Evolutionary conservation across 2,113 vertebrate species (phyloP), one percentile per base, ranked within the genome.

Genomic region (Paralichthys olivaceus): DNA sequence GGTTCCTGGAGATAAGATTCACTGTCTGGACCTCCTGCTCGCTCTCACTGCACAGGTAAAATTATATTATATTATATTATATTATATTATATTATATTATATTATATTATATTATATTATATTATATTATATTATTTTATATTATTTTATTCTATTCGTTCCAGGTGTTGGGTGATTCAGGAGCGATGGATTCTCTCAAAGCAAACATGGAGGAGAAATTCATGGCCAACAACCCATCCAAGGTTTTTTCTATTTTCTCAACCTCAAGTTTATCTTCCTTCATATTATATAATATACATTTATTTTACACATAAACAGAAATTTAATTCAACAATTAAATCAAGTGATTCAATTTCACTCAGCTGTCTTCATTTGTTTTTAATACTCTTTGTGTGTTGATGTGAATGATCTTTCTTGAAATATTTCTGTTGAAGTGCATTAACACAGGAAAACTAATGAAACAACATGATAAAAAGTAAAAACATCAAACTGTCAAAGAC

Each of bases 171-270:
- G 97, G 97, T 0, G 96, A 98, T 73, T 96, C 97, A 0, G 97
- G 95, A 23, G 95, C 95, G 32, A 98, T 97, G 96, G 98, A 98
- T 0, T 81, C 94, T n/a, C 93, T 99, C 43, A 99, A 98, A 87
- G 93, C 94, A 55, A 97, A 94, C 72, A 99, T 99, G 96, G 97
- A 99, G 90, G 97, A 98, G 87, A 99, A 98, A 81, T 99, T 99
- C 88, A 98, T 97, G 96, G 96, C 96, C 0, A 96, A 96, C 80
- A 99, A 98, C 66, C 96, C 97, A 0, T 97, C 97, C 0, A 97
- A 98, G 87, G 96, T 95, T 25, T 26, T 1, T 1, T 25, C 1
- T n/a, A 11, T 32, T 61, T 8, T 29, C 19, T 49, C 19, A 49
- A 49, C 47, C 47, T 49, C 47, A 49, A 17, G 19, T 49, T 49